A percentile compares a stretch with the other conserved stretches of the same genome.
Conservation (phyloP, 1,140 invertebrate species). For the Limonius californicus region DNA sequence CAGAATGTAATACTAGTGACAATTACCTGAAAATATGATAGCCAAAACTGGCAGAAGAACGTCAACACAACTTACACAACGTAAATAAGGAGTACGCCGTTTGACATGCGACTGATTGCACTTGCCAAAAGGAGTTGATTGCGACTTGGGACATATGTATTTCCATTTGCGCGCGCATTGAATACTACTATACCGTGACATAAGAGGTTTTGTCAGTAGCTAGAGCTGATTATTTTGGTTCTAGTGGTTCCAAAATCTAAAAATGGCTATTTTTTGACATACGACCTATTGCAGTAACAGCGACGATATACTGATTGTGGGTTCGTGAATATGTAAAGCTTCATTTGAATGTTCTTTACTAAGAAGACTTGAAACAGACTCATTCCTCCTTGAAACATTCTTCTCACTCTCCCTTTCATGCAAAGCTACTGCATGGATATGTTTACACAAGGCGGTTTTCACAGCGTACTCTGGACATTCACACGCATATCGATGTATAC, state of each 20-base stretch:
- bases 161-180: background rate
- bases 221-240: background rate
- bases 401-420: no score
- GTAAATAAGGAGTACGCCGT: background rate
- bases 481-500: no score
- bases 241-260: background rate
- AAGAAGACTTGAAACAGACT: no score
- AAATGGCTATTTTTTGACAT: conserved; percentile 4
- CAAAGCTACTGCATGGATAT: no score
- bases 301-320: conserved; percentile 7
- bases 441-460: no score
- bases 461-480: no score
- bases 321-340: no score
- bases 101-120: background rate
- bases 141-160: background rate
- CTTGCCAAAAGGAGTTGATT: background rate
- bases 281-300: conserved; percentile 13
- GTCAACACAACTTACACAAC: background rate
- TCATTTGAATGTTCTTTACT: no score
- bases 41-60: background rate
- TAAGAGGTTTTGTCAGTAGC: background rate
- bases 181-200: background rate
- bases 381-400: no score
- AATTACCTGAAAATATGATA: background rate
- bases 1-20: background rate